Evolutionary conservation across 2,113 vertebrate species (phyloP), one percentile per base, ranked within the genome.

Genomic region (Cyprinus carpio): DNA sequence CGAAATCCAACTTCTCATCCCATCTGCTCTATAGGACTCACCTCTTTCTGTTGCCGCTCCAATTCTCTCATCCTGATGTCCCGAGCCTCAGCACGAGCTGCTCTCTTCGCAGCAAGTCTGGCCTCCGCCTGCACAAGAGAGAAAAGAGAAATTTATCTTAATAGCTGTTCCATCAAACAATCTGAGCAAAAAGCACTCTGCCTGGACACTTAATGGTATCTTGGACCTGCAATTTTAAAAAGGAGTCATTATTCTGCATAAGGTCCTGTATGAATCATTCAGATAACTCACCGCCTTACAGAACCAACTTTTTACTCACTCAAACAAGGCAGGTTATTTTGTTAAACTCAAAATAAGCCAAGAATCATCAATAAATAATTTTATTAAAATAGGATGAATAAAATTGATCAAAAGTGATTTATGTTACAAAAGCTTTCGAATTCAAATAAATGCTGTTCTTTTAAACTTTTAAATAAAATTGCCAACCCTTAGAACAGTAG

Each of bases 1-100:
- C 0, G 3, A 78, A 78, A 40, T 16, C 6, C 20, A 79, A 13
- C 16, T 23, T 27, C 3, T 43, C 15, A 18, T 7, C n/a, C 9
- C 18, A 10, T 51, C 18, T 31, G 64, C 18, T 49, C 29, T 82
- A 5, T 65, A 71, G 4, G 4, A 58, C 49, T 71, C 95, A 99
- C 98, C 97, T 99, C 98, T 95, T 96, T 98, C 54, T 99, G 98
- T 60, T 99, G 98, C 54, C 98, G 94, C 81, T 99, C 98, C 89
- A 99, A 93, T 92, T 99, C 98, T 91, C 95, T 95, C 98, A 99
- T 99, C 72, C 98, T 96, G 87, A 99, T 99, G 87, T 99, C 98
- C 90, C 98, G 96, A 78, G 98, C 98, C 93, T 99, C 98, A 27
- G 98, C 98, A 81, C 98, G 96, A 46, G 98, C 98, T 12, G 98